A percentile compares a stretch with the other conserved stretches of the same genome.
Conservation (phyloP, 2,113 vertebrate species). For the Rhombomys opimus region DNA sequence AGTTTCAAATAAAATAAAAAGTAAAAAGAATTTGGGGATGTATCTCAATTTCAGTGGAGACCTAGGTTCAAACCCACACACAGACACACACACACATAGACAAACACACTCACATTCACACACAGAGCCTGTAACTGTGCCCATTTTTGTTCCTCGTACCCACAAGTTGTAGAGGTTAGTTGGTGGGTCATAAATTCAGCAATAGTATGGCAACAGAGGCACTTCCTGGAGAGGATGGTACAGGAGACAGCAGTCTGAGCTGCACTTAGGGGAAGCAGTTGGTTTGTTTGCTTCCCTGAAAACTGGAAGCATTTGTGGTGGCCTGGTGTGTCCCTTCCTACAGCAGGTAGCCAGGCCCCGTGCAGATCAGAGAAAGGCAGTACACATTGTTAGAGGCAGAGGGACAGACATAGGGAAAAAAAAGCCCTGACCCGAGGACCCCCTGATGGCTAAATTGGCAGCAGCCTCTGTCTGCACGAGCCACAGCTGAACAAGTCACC, state of each 20-base stretch:
- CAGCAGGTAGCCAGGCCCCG: neutral
- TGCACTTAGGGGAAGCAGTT: conserved; percentile 24
- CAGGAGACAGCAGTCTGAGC: neutral
- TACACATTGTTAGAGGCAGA: conserved; percentile 54
- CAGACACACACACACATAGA: neutral
- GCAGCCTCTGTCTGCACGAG: conserved; percentile 59
- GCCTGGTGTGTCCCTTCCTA: conserved; percentile 9
- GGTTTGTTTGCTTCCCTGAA: conserved; percentile 64
- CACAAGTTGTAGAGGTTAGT: neutral
- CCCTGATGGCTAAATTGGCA: conserved; percentile 64
- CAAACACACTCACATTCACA: neutral
- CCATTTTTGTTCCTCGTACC: neutral
- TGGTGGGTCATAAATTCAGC: conserved; percentile 24
- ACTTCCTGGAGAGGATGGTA: neutral
- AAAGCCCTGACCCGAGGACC: conserved; percentile 46
- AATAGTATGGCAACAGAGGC: conserved; percentile 3
- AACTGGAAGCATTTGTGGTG: conserved; percentile 35
- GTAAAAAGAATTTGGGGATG: neutral
- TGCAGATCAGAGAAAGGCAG: conserved; percentile 11
- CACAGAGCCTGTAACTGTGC: neutral
- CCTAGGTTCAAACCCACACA: neutral
- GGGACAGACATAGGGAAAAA: conserved; percentile 44
- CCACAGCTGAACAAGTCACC: conserved; percentile 37
- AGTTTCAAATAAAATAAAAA: neutral
- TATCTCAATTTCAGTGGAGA: neutral